Percentiles rank a stretch among this genome's conserved stretches.
Conservation (phyloP, 64 coral and sea anemone species). For the Acropora yongei region DNA sequence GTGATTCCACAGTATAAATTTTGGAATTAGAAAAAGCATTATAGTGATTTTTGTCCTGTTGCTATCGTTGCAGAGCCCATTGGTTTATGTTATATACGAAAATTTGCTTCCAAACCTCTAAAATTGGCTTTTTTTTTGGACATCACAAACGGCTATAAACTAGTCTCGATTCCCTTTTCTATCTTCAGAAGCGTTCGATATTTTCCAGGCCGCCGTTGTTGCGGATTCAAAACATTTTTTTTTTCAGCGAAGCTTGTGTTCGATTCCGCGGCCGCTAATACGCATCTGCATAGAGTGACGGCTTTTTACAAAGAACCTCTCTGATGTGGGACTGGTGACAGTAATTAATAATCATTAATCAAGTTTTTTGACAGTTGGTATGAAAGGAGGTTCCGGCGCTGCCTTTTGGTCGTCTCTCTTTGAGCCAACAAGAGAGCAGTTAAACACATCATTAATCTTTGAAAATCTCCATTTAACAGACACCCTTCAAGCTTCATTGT, state of each 20-base stretch:
- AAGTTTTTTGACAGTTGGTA: conserved; percentile 2
- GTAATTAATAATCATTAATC: conserved; percentile 66
- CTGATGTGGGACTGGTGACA: conserved; percentile 15
- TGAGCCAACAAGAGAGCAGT: background rate
- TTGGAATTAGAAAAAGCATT: no score
- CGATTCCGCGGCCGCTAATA: background rate
- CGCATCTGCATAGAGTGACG: background rate
- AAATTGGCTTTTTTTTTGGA: no score
- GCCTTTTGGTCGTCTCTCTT: background rate
- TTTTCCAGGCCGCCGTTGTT: no score
- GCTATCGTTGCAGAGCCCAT: no score
- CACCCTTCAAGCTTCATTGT: background rate
- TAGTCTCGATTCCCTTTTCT: no score
- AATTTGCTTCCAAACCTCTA: no score
- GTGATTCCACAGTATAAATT: no score
- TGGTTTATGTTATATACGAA: no score
- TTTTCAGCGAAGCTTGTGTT: background rate
- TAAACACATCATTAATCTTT: conserved; percentile 45
- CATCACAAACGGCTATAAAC: no score
- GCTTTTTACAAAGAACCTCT: background rate
- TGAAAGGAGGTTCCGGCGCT: conserved; percentile 11
- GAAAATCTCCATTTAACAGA: conserved; percentile 16
- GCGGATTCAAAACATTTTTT: no score
- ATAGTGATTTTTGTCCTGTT: no score
- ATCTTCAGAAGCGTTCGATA: no score